Percentiles rank a stretch among this genome's conserved stretches.
Conservation (phyloP, 2,113 vertebrate species). For the Octodon degus region DNA sequence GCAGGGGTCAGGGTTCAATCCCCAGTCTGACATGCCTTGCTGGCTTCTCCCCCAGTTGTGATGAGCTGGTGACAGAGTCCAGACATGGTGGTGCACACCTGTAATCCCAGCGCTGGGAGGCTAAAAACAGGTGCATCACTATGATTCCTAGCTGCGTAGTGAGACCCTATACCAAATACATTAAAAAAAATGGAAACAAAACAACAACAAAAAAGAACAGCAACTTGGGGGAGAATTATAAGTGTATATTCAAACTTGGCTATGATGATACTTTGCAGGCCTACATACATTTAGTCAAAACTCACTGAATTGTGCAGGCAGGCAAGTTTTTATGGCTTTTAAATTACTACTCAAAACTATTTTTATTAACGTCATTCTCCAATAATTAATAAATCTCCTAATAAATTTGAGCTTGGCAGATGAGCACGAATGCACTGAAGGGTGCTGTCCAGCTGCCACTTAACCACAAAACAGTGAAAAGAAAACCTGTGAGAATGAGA, state of each 20-base stretch:
- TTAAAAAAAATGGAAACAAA: no score
- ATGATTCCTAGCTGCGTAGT: no score
- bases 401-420: background rate
- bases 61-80: no score
- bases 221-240: background rate
- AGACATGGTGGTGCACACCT: no score
- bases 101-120: no score
- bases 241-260: background rate
- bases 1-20: no score
- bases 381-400: background rate
- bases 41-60: no score
- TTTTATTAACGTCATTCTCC: background rate
- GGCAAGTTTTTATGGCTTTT: background rate
- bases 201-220: no score
- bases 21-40: no score
- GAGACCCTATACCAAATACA: no score
- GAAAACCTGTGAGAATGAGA: background rate
- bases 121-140: no score
- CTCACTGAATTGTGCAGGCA: background rate
- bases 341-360: background rate
- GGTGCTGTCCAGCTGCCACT: background rate
- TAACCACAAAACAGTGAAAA: background rate
- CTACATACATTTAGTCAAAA: background rate
- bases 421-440: background rate
- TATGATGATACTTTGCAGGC: background rate